phyloP scores from a whole-genome alignment of 2,888 invertebrate genomes.

The Hydroisotoma schaefferi region DNA sequence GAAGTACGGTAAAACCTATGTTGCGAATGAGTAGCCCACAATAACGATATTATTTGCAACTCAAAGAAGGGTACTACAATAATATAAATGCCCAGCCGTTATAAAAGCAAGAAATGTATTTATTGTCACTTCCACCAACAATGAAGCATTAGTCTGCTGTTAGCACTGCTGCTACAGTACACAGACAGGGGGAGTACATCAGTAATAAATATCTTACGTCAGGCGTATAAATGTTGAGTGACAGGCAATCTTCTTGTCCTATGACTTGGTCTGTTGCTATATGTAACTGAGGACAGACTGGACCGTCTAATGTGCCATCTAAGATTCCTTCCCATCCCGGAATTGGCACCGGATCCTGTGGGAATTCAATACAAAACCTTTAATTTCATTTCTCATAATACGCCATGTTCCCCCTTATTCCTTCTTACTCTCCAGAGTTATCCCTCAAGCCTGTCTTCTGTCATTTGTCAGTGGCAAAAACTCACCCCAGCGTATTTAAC shows the following conservation, averaged over 20 bases:
- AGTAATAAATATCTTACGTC: constrained; percentile 38
- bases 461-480: no score
- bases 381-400: constrained; percentile 5
- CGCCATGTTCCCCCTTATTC: constrained; percentile 16
- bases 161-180: neutral
- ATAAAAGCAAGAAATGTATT: no score
- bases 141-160: no score
- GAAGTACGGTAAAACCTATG: no score
- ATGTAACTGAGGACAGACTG: constrained; percentile 49
- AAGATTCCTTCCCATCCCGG: constrained; percentile 47
- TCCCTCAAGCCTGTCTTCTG: neutral
- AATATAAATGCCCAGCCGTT: neutral
- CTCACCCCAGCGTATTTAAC: no score
- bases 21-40: no score
- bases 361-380: constrained; percentile 18
- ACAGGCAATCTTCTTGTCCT: constrained; percentile 49
- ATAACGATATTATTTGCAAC: no score
- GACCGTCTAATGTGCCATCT: constrained; percentile 47
- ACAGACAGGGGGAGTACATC: neutral
- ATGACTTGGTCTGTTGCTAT: constrained; percentile 47
- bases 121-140: no score
- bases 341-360: constrained; percentile 46
- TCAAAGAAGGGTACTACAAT: neutral
- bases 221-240: constrained; percentile 44
- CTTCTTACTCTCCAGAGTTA: neutral